Evolutionary conservation across 2,113 vertebrate genomes (phyloP), one percentile per base, ranked within the genome.

Genomic region (Heloderma charlesbogerti): DNA sequence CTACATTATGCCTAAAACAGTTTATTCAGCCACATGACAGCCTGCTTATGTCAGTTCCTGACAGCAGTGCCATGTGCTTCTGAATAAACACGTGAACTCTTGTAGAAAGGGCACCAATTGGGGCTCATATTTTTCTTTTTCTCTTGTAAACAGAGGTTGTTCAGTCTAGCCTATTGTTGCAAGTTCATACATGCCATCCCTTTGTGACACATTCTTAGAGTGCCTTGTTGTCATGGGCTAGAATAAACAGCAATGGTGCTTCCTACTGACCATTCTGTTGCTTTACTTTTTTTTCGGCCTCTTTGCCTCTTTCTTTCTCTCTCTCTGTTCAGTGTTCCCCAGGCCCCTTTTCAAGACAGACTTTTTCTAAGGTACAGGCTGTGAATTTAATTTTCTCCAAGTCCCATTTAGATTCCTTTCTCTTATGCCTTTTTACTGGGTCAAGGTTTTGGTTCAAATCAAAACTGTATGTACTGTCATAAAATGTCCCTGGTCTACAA

Each of bases 71-170:
- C 37, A 51, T 34, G 45, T 69, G 45, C 63, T 80, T 88, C 77
- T 80, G 60, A 88, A 37, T 88, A 80, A 88, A 63, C 82, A 84
- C 78, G 20, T 66, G 71, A 75, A 48, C 25, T 51, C 3, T 77
- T 20, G 60, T 63, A 63, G 51, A 85, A 43, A 85, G 34, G 31
- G 8, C 85, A 57, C 43, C 60, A 90, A 10, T 74, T 67, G 43
- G 20, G 10, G 13, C 40, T 75, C 12, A 60, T 63, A 9, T n/a
- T 85, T 67, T 87, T 75, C 29, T 81, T 77, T 67, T 69, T 77
- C 34, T 54, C 29, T 82, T 82, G 77, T 88, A 89, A 82, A 51
- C 66, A 81, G 40, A 22, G 54, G 82, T 69, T 80, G 43, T 12
- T 12, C 31, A 80, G 45, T 51, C 74, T 79, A 5, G 9, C 1